These are phyloP conservation scores for Oriolus oriolus DNA, from an alignment of 2,113 vertebrate genomes.

Conservation along the genomic window DNA sequence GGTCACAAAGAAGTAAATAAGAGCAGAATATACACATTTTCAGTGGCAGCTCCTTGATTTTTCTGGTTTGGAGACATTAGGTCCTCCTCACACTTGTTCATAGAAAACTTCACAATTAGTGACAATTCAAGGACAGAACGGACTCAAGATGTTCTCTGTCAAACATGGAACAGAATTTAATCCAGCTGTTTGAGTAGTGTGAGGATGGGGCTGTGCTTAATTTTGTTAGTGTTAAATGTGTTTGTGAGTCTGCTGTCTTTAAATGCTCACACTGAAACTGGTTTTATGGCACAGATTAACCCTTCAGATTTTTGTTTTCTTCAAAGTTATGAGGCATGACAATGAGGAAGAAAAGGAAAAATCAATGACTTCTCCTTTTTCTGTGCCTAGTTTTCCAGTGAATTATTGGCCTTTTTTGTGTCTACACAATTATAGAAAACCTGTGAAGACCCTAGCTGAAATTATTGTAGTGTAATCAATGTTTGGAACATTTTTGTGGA, in stretches of 20 bases:
- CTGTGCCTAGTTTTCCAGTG: neutral
- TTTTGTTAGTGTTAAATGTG: neutral
- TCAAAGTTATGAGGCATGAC: neutral
- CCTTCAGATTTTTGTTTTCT: neutral
- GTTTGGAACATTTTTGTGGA: neutral
- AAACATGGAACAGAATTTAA: neutral
- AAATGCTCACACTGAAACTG: neutral
- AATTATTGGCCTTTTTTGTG: neutral
- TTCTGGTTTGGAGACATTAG: neutral
- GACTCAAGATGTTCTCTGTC: neutral
- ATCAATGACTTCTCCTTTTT: neutral
- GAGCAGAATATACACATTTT: rapidly evolving
- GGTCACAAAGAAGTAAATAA: neutral
- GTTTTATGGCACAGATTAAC: neutral
- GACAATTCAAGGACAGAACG: neutral
- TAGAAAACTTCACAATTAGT: neutral
- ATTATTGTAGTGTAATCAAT: neutral
- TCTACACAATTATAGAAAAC: neutral
- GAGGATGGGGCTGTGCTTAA: neutral
- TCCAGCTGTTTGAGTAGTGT: neutral
- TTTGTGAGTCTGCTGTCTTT: neutral
- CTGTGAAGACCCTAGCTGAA: neutral
- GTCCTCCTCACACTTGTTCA: neutral
- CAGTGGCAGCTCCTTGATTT: neutral
- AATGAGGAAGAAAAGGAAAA: neutral